A percentile compares a stretch with the other conserved stretches of the same genome.
phyloP scores from a whole-genome alignment of 64 coral and sea anemone genomes.

The Acropora tenuis region DNA sequence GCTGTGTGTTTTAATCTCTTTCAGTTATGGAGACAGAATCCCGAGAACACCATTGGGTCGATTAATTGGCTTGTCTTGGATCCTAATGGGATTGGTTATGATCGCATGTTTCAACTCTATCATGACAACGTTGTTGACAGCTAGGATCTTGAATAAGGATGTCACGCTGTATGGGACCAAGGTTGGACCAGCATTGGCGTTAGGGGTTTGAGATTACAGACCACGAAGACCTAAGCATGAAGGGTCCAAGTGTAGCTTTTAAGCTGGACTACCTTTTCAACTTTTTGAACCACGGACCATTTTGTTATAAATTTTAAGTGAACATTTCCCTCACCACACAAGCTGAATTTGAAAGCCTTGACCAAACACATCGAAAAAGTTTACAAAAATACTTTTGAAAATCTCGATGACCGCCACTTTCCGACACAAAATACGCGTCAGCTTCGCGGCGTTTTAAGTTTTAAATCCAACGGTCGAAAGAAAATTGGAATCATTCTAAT shows the following conservation, averaged over 20 bases:
- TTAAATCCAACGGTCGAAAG: too few relatives aligned
- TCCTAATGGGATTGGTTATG: constrained; percentile 69
- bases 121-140: constrained; percentile 79
- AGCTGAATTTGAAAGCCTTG: neutral
- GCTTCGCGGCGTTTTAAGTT: too few relatives aligned
- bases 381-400: too few relatives aligned
- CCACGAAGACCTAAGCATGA: too few relatives aligned
- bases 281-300: too few relatives aligned
- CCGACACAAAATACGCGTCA: too few relatives aligned
- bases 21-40: constrained; percentile 83
- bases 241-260: too few relatives aligned
- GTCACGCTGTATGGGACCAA: constrained; percentile 82
- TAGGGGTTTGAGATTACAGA: too few relatives aligned
- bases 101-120: constrained; percentile 86
- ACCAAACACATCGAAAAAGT: too few relatives aligned
- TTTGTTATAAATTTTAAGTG: neutral
- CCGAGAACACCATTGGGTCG: constrained; percentile 68
- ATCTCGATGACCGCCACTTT: too few relatives aligned
- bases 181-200: constrained; percentile 15
- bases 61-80: constrained; percentile 72
- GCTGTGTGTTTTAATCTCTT: neutral
- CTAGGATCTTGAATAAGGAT: constrained; percentile 79
- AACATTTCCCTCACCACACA: neutral
- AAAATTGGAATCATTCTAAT: too few relatives aligned
- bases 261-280: too few relatives aligned